A percentile compares a stretch with the other conserved stretches of the same genome.
Evolutionary conservation across 2,797 vertebrate species (phyloP).

Genomic region (Hozukius guyotensis): DNA sequence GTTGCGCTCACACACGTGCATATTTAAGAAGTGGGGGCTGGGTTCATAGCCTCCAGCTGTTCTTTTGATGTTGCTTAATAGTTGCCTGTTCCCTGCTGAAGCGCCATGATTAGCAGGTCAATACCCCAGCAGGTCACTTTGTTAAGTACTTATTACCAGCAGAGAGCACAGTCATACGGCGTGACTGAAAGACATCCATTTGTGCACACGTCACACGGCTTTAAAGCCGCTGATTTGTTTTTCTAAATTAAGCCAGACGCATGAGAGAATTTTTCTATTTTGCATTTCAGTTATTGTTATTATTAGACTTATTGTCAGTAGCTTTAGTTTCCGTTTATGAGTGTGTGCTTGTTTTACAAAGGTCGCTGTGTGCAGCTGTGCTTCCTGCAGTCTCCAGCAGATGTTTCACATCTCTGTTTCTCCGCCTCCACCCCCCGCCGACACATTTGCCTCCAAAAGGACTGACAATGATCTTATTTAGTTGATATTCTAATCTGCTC

Average conservation of each 20-base stretch:
- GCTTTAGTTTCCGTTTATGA: neutral
- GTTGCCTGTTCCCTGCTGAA: constrained; percentile 67
- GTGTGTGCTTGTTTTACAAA: constrained; percentile 24
- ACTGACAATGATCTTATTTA: constrained; percentile 30
- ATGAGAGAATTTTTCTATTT: neutral
- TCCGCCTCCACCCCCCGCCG: constrained; percentile 29
- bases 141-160: constrained; percentile 66
- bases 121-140: constrained; percentile 70
- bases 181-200: constrained; percentile 36
- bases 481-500: neutral
- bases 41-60: constrained; percentile 63
- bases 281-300: neutral
- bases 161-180: constrained; percentile 43
- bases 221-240: neutral
- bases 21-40: constrained; percentile 51
- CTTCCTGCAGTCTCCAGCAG: constrained; percentile 46
- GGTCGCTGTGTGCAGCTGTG: constrained; percentile 35
- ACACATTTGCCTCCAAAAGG: constrained; percentile 33
- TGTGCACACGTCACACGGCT: neutral
- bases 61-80: constrained; percentile 74
- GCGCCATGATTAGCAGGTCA: constrained; percentile 78
- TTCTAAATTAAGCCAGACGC: neutral
- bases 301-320: neutral
- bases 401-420: constrained; percentile 62
- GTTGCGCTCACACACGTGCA: constrained; percentile 18